A percentile compares a stretch with the other conserved stretches of the same genome.
Evolutionary conservation across 1,140 invertebrate genomes (phyloP).

Genomic region (Drosophila guanche): DNA sequence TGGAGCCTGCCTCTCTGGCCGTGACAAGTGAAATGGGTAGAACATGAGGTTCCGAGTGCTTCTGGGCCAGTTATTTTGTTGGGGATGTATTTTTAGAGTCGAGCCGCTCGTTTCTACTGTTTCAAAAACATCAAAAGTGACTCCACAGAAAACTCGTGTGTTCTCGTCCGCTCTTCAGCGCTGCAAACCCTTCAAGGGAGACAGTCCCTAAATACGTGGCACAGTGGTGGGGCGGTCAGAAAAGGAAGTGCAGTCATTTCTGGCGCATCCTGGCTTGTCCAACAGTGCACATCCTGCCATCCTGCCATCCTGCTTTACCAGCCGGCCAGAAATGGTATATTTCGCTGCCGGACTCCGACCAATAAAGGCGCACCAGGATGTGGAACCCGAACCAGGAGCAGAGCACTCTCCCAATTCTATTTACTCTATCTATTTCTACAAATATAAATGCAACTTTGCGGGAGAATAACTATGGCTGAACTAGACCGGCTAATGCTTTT

Average conservation of each 20-base stretch:
- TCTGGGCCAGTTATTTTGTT: constrained; percentile 6
- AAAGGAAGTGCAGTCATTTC: constrained; percentile 74
- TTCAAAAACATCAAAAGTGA: constrained; percentile 49
- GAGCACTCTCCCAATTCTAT: constrained; percentile 63
- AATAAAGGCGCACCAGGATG: constrained; percentile 73
- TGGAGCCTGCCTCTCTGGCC: constrained; percentile 45
- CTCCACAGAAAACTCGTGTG: constrained; percentile 5
- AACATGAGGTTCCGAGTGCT: no score
- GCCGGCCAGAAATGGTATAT: constrained; percentile 71
- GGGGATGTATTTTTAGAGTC: constrained; percentile 38
- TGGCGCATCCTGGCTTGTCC: constrained; percentile 65
- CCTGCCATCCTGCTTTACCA: constrained; percentile 20
- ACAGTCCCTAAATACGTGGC: constrained; percentile 18
- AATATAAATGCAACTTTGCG: background rate
- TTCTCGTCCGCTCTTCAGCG: no score
- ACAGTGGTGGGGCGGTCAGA: background rate
- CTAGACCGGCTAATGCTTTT: constrained; percentile 19
- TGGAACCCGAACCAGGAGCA: constrained; percentile 26
- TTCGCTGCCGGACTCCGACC: constrained; percentile 57
- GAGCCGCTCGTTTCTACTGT: constrained; percentile 37
- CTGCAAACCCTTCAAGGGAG: constrained; percentile 9
- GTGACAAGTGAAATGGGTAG: constrained; percentile 60
- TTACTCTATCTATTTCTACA: constrained; percentile 28
- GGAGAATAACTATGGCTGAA: constrained; percentile 45
- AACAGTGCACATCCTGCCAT: constrained; percentile 42